These are phyloP conservation scores for Caenorhabditis sp. DNA, from an alignment of 2,888 invertebrate species.

Conservation along the genomic window DNA sequence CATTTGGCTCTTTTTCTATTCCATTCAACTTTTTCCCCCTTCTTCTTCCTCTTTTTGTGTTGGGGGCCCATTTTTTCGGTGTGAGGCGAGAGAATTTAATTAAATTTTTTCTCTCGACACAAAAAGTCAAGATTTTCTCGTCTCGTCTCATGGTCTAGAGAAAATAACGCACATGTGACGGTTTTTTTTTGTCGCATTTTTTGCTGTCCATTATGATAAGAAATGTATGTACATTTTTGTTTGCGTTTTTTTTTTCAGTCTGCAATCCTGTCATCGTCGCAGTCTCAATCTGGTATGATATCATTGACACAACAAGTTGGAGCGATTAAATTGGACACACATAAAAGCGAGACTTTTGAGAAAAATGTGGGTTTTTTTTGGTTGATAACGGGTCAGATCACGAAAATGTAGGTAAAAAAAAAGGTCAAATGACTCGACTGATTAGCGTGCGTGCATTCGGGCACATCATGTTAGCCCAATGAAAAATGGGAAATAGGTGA, in stretches of 20 bases:
- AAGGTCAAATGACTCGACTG: too few species aligned
- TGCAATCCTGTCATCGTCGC: conserved; percentile 37
- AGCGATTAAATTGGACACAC: conserved; percentile 34
- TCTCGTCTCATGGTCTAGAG: too few species aligned
- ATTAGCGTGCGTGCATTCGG: too few species aligned
- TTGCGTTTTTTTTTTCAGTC: conserved; percentile 22
- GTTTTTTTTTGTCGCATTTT: too few species aligned
- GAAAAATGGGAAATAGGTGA: too few species aligned
- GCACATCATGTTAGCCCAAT: too few species aligned
- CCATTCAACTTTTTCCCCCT: background rate
- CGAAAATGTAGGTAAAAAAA: too few species aligned
- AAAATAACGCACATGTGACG: too few species aligned
- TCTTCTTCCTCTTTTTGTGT: background rate
- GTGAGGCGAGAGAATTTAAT: too few species aligned
- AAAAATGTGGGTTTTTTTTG: conserved; percentile 36
- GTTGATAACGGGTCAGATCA: too few species aligned
- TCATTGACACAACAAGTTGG: conserved; percentile 37
- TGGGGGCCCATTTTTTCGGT: background rate
- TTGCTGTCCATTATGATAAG: background rate
- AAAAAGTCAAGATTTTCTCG: too few species aligned
- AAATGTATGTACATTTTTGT: background rate
- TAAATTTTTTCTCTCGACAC: too few species aligned
- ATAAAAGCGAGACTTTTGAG: conserved; percentile 42
- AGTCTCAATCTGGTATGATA: conserved; percentile 33
- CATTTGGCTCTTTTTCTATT: background rate